Evolutionary conservation across 2,113 vertebrate genomes (phyloP), one percentile per base, ranked within the genome.

Genomic region (Bolborhynchus lineola): DNA sequence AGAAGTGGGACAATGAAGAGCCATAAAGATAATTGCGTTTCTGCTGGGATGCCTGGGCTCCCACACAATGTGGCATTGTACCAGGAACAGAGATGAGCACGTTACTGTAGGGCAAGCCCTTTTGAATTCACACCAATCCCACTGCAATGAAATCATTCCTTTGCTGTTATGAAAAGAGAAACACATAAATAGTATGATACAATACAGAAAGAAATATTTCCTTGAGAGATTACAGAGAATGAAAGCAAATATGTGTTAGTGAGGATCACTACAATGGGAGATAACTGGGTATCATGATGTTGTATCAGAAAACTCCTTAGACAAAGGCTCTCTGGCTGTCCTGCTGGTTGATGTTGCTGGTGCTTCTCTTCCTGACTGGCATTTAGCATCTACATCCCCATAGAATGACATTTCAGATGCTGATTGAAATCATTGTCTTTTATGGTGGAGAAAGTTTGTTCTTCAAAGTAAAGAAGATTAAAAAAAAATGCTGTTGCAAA

Each of bases 381-480:
- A 94, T 96, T 95, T 82, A 86, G 71, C 78, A 82, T 59, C 70
- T 69, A 7, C 79, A 69, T 74, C 83, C 50, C 90, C 50, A 23
- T 9, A 52, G 72, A 93, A 71, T 90, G 95, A 94, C 90, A 92
- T 96, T 96, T 96, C 89, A 83, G 42, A 75, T 63, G 50, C 76
- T 70, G 93, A 95, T 97, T 95, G 79, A 96, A 95, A 93, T 97
- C 69, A 53, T 92, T 92, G 92, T 69, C 75, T 95, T 97, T 97
- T 71, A 86, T 94, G 80, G 74, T 25, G 21, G 72, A 49, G 76
- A 47, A 96, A 95, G 88, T 94, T 94, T 97, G 81, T 96, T 94
- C 97, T 98, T 98, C 96, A 98, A 98, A 98, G 97, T 80, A 29
- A 59, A 65, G 50, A 52, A 87, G 60, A 74, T 89, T 89, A 96